Evolutionary conservation across 1,140 invertebrate genomes (phyloP).

Genomic region (Chrysomallon squamiferum): DNA sequence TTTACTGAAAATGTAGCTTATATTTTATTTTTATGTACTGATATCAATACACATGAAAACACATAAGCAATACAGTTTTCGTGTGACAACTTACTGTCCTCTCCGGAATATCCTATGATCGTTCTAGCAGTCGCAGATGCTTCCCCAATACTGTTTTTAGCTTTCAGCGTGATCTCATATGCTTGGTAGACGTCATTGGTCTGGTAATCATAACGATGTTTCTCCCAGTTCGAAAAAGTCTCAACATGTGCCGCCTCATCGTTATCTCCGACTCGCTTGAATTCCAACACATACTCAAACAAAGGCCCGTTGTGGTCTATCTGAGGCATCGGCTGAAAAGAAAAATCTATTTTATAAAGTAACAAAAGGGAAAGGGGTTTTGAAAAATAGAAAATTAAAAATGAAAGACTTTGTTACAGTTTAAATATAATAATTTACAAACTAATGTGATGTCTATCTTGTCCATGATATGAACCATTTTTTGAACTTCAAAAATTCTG

Average conservation of each 20-base stretch:
- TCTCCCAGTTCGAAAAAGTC: constrained; percentile 38
- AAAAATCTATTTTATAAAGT: not conserved
- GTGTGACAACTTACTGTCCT: constrained; percentile 71
- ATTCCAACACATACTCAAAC: constrained; percentile 91
- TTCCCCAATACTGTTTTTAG: constrained; percentile 88
- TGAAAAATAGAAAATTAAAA: too few species aligned
- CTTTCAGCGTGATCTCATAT: constrained; percentile 90
- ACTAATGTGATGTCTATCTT: too few species aligned
- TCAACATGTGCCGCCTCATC: constrained; percentile 5
- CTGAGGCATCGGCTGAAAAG: constrained; percentile 83
- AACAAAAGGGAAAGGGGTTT: not conserved
- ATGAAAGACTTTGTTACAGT: too few species aligned
- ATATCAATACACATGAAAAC: too few species aligned
- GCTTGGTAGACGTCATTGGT: constrained; percentile 78
- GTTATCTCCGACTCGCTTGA: constrained; percentile 69
- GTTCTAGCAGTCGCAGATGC: constrained; percentile 76
- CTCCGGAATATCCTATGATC: constrained; percentile 91
- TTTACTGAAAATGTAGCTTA: too few species aligned
- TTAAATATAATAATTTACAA: too few species aligned
- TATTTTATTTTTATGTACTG: too few species aligned
- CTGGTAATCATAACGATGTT: constrained; percentile 12
- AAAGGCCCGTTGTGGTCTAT: constrained; percentile 95
- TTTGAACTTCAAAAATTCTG: too few species aligned
- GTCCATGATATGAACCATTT: too few species aligned
- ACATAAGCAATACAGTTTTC: too few species aligned